phyloP scores from a whole-genome alignment of 2,888 invertebrate genomes.

The Drosophila colorata region DNA sequence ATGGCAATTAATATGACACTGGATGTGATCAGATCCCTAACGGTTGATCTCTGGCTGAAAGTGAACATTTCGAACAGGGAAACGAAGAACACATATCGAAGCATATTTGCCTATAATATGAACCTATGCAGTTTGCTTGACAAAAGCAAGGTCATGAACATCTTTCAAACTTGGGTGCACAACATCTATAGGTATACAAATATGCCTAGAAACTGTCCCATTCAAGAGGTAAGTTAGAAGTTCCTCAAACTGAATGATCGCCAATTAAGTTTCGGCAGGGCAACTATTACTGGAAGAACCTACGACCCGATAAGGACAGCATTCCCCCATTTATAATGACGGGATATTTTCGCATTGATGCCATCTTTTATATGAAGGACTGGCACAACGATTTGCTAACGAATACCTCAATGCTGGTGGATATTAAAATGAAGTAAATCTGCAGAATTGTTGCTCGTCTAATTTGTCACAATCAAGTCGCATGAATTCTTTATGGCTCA shows the following conservation, averaged over 20 bases:
- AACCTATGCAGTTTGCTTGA: slow-evolving; percentile 49
- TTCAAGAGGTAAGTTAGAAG: slow-evolving; percentile 20
- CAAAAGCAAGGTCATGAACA: slow-evolving; percentile 20
- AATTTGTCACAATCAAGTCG: slow-evolving; percentile 46
- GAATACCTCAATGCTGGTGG: slow-evolving; percentile 28
- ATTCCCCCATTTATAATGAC: slow-evolving; percentile 24
- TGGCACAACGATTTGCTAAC: slow-evolving; percentile 27
- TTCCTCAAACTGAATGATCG: not conserved
- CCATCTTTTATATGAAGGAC: slow-evolving; percentile 26
- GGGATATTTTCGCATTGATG: slow-evolving; percentile 25
- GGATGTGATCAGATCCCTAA: slow-evolving; percentile 22
- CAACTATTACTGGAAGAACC: slow-evolving; percentile 15
- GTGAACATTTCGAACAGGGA: slow-evolving; percentile 21
- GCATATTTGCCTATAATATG: slow-evolving; percentile 48
- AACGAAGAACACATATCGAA: slow-evolving; percentile 29
- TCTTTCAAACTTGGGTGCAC: slow-evolving; percentile 45
- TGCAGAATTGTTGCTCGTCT: slow-evolving; percentile 3
- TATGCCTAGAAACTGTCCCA: slow-evolving; percentile 38
- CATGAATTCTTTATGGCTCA: slow-evolving; percentile 65
- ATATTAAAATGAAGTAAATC: slow-evolving; percentile 32
- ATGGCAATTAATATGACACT: slow-evolving; percentile 45
- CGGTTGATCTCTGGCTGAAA: slow-evolving; percentile 48
- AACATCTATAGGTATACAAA: slow-evolving; percentile 44
- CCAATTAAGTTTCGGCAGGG: slow-evolving; percentile 8
- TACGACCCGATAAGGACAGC: slow-evolving; percentile 20